Evolutionary conservation across 2,888 invertebrate species (phyloP), one percentile per base, ranked within the genome.

Genomic region (Trissonchulus sp.): DNA sequence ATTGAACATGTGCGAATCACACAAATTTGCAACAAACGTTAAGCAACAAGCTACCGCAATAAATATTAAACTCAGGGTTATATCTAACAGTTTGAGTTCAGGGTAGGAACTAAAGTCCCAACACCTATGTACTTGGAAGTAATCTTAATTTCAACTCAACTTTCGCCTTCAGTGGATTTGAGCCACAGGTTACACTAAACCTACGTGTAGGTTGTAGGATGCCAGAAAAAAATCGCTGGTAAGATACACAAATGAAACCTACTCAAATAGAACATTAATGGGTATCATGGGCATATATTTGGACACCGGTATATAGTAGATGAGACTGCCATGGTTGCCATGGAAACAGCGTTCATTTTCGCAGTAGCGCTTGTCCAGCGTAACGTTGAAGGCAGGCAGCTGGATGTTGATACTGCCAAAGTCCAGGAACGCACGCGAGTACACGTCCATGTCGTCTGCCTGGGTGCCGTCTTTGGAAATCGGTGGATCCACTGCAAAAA

Each of bases 261-360:
- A 93, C 93, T 89, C 88, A 85, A 93, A 91, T 72, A 90, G 90
- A 68, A 93, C 85, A 79, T 90, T 90, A 62, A 93, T 86, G 79
- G 89, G 90, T 72, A 90, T 89, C 63, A 82, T 81, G 36, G 80
- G 79, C 87, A 93, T 89, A 80, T 91, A 91, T 81, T 91, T 91
- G 0, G 93, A 93, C 71, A 93, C 86, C 0, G 93, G 93, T 80
- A 93, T 88, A 23, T 88, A 86, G 82, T 92, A 93, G 1, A 90
- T 90, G 75, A 89, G 87, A 80, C 90, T 90, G 81, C 81, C 80
- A 48, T 77, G 78, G 71, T 31, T 36, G 8, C 28, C 71, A 8
- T 65, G 8, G 8, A 30, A 15, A 28, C 68, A 33, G 15, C 28
- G 31, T 34, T 48, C 68, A 72, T 60, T 72, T n/a, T 23, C 34